A percentile compares a stretch with the other conserved stretches of the same genome.
phyloP scores from a whole-genome alignment of 1,140 invertebrate species.

The Drosophila bocqueti region DNA sequence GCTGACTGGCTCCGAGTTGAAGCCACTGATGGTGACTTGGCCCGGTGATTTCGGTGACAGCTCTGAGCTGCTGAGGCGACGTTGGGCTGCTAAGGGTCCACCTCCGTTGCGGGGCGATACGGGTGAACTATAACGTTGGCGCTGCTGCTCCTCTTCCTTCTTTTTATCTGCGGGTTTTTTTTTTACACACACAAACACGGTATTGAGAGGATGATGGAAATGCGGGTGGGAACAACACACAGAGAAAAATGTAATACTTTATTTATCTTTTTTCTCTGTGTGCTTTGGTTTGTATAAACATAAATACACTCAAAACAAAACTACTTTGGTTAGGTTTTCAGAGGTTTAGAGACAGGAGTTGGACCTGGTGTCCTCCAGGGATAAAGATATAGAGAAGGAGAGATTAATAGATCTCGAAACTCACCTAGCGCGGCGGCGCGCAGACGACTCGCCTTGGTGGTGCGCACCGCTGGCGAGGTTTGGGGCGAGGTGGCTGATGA shows the following conservation, averaged over 20 bases:
- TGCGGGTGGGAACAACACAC: constrained; percentile 21
- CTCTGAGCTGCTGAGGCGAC: constrained; percentile 61
- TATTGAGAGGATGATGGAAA: constrained; percentile 30
- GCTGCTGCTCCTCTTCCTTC: constrained; percentile 74
- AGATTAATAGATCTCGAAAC: constrained; percentile 21
- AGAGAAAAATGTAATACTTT: constrained; percentile 14
- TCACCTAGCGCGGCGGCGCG: constrained; percentile 87
- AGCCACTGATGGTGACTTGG: constrained; percentile 33
- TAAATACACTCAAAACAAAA: constrained; percentile 23
- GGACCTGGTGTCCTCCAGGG: constrained; percentile 3
- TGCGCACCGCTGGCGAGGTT: constrained; percentile 86
- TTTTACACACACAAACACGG: not conserved
- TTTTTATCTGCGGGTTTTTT: constrained; percentile 64
- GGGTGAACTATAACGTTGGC: constrained; percentile 63
- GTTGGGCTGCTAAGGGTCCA: constrained; percentile 1
- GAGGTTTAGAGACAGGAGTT: not conserved
- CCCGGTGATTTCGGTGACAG: constrained; percentile 56
- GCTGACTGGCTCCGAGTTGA: constrained; percentile 48
- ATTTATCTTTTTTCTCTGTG: not conserved
- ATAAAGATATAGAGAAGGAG: not conserved
- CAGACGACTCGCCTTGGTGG: constrained; percentile 90
- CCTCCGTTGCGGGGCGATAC: constrained; percentile 36
- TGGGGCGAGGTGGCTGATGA: constrained; percentile 63
- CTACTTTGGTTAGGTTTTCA: constrained; percentile 15
- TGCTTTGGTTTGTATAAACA: not conserved